Conservation (phyloP, 92 coral and sea anemone genomes). For the Zoanthus solanderi region DNA sequence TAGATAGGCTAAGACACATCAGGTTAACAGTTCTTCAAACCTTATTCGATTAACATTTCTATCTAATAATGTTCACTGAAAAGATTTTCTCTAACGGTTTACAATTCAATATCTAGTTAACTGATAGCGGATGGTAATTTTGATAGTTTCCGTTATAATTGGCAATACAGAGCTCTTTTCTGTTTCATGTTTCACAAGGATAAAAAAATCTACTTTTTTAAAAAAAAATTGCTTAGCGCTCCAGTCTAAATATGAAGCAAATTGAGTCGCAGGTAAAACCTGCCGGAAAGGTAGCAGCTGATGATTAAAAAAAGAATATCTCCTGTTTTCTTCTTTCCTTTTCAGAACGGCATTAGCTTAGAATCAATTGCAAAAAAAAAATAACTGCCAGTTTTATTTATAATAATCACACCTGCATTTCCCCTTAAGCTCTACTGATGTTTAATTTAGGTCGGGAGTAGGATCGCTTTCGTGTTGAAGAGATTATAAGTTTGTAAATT, state of each 20-base stretch:
- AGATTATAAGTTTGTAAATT: too few species aligned
- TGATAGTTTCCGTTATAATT: background rate
- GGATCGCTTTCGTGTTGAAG: too few species aligned
- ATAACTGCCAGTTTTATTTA: background rate
- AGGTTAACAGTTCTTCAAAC: background rate
- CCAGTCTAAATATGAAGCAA: background rate
- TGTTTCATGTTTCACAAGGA: background rate
- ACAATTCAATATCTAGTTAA: constrained; percentile 2
- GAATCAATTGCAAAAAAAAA: background rate
- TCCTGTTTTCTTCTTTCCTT: constrained; percentile 19
- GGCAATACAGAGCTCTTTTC: background rate
- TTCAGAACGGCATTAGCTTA: constrained; percentile 14
- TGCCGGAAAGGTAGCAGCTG: constrained; percentile 23
- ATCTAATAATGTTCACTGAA: background rate
- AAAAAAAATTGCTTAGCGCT: background rate
- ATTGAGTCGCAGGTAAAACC: background rate
- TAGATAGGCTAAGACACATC: constrained; percentile 9
- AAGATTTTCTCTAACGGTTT: background rate
- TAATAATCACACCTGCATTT: too few species aligned
- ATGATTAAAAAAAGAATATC: background rate
- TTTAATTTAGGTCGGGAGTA: too few species aligned
- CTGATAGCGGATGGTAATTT: constrained; percentile 23
- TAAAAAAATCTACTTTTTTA: background rate
- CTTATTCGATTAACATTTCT: background rate
- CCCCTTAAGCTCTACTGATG: too few species aligned